Conservation (phyloP, 2,797 vertebrate genomes). For the Microcaecilia unicolor region DNA sequence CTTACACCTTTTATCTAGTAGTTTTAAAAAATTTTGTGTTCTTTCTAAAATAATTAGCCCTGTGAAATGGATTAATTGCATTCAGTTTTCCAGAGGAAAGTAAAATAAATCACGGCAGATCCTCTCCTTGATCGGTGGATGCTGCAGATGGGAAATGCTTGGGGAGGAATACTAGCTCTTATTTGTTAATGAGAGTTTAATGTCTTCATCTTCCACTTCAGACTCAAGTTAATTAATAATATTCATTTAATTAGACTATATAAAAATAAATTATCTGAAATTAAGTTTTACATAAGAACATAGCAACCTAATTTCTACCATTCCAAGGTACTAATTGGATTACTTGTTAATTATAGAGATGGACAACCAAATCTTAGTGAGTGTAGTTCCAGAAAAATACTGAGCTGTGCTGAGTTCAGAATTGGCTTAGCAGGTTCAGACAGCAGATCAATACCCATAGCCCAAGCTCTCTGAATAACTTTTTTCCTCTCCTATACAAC, state of each 20-base stretch:
- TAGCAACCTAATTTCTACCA: slow-evolving; percentile 35
- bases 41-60: slow-evolving; percentile 13
- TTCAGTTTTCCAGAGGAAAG: slow-evolving; percentile 13
- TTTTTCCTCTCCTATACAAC: no score
- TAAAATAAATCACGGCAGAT: background rate
- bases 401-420: slow-evolving; percentile 15
- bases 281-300: slow-evolving; percentile 36
- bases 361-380: background rate
- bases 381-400: no score
- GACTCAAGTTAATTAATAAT: slow-evolving; percentile 45
- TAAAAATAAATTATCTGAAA: slow-evolving; percentile 42
- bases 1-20: background rate
- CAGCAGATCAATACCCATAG: no score
- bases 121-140: slow-evolving; percentile 21
- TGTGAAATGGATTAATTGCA: slow-evolving; percentile 15
- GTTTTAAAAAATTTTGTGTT: background rate
- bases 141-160: slow-evolving; percentile 20
- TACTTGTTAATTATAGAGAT: slow-evolving; percentile 15
- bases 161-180: slow-evolving; percentile 21
- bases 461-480: no score
- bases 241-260: slow-evolving; percentile 49
- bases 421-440: no score
- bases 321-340: slow-evolving; percentile 37
- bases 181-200: slow-evolving; percentile 42
- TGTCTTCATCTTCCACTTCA: slow-evolving; percentile 42